These are phyloP conservation scores for Drosophila suzukii DNA, from an alignment of 1,140 invertebrate species.

Conservation along the genomic window DNA sequence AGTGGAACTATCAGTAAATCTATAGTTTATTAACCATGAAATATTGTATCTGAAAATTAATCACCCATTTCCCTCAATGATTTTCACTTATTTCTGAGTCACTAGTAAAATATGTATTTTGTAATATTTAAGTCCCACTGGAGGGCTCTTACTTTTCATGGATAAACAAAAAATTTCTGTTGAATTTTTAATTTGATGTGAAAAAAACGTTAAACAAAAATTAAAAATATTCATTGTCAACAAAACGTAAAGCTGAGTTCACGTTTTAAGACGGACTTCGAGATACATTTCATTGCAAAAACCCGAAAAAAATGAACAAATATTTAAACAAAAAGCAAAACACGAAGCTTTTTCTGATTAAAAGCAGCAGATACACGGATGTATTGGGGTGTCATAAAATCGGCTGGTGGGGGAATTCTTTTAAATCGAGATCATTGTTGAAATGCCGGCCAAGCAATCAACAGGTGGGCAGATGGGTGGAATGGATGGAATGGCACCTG, in stretches of 20 bases:
- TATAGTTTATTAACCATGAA: background rate
- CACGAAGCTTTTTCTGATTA: conserved; percentile 58
- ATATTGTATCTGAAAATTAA: background rate
- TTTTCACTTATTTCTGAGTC: background rate
- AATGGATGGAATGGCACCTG: conserved; percentile 24
- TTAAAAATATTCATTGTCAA: conserved; percentile 64
- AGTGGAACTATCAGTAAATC: background rate
- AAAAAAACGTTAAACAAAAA: conserved; percentile 31
- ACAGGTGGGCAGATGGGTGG: conserved; percentile 12
- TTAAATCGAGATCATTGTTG: conserved; percentile 24
- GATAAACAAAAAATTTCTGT: conserved; percentile 30
- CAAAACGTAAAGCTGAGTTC: conserved; percentile 62
- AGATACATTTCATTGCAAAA: conserved; percentile 69
- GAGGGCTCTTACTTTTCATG: conserved; percentile 13
- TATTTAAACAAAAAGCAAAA: conserved; percentile 69
- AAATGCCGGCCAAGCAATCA: conserved; percentile 7
- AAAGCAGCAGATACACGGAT: conserved; percentile 35
- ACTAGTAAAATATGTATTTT: background rate
- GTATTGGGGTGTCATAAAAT: conserved; percentile 35
- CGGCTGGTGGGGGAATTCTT: conserved; percentile 18
- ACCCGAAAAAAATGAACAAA: conserved; percentile 40
- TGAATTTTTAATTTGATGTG: conserved; percentile 26
- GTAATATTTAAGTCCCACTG: conserved; percentile 7
- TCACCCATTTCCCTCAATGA: background rate
- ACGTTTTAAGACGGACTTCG: conserved; percentile 45